These are phyloP conservation scores for Oostethus manadensis DNA, from an alignment of 2,113 vertebrate genomes.

Conservation along the genomic window DNA sequence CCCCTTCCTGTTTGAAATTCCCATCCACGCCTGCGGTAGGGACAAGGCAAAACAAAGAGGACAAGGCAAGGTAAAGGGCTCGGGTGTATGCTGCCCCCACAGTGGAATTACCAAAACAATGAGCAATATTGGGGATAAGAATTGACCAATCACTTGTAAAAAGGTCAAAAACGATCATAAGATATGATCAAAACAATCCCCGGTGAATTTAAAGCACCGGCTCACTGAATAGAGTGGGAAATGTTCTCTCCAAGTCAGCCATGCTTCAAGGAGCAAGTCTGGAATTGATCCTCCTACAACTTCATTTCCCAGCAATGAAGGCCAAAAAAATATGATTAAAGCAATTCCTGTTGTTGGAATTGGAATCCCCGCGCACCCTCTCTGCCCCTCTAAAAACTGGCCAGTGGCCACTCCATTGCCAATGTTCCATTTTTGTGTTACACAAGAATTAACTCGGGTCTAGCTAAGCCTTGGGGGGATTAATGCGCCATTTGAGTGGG, in stretches of 20 bases:
- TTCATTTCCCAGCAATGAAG: neutral
- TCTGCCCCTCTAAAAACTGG: neutral
- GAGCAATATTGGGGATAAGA: neutral
- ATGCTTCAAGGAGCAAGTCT: neutral
- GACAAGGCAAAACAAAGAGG: neutral
- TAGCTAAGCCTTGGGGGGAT: constrained; percentile 3
- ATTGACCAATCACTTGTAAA: neutral
- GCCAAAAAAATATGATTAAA: neutral
- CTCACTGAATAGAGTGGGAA: neutral
- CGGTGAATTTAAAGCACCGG: neutral
- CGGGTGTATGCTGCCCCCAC: neutral
- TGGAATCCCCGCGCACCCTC: neutral
- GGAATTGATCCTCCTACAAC: neutral
- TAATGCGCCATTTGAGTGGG: neutral
- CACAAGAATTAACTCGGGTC: constrained; percentile 1
- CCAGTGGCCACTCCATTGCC: neutral
- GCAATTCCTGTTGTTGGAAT: neutral
- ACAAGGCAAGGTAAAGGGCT: neutral
- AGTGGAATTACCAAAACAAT: neutral
- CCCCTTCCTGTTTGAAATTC: constrained; percentile 3
- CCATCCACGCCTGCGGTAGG: neutral
- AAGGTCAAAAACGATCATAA: neutral
- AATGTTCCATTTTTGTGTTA: constrained; percentile 1
- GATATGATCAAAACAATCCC: neutral
- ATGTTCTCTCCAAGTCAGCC: neutral